Conservation (phyloP, 2,113 vertebrate genomes). For the Notechis scutatus region DNA sequence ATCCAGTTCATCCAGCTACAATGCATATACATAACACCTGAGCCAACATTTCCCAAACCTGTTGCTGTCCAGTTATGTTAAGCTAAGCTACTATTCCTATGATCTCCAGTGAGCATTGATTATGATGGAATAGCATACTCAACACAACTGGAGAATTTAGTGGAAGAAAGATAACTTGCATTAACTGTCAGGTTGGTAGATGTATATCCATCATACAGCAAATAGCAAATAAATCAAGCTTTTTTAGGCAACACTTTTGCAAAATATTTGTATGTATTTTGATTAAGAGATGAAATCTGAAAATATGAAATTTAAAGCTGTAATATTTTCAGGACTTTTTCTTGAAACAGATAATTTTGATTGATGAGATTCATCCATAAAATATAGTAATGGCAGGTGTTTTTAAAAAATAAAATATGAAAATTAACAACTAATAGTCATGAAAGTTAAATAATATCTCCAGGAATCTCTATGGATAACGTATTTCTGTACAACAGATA, state of each 20-base stretch:
- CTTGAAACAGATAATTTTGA: not conserved
- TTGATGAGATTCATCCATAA: not conserved
- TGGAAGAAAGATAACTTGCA: slow-evolving; percentile 22
- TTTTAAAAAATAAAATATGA: not conserved
- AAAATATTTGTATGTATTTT: not conserved
- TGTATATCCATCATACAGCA: not conserved
- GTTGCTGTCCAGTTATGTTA: not conserved
- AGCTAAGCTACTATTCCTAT: not conserved
- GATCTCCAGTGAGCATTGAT: not conserved
- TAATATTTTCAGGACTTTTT: not conserved
- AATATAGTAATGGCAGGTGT: not conserved
- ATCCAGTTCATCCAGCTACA: slow-evolving; percentile 44
- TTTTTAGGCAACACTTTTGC: not conserved
- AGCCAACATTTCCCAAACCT: not conserved
- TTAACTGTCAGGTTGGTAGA: not conserved
- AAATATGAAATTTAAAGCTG: slow-evolving; percentile 32
- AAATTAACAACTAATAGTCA: not conserved
- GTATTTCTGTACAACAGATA: not conserved
- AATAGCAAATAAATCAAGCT: slow-evolving; percentile 20
- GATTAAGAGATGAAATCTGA: slow-evolving; percentile 30
- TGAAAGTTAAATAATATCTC: not conserved
- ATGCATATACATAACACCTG: not conserved
- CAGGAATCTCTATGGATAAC: not conserved
- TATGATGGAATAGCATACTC: not conserved
- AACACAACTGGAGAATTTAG: not conserved